These are phyloP conservation scores for Tipula confusa DNA, from an alignment of 2,888 invertebrate species.

Conservation along the genomic window DNA sequence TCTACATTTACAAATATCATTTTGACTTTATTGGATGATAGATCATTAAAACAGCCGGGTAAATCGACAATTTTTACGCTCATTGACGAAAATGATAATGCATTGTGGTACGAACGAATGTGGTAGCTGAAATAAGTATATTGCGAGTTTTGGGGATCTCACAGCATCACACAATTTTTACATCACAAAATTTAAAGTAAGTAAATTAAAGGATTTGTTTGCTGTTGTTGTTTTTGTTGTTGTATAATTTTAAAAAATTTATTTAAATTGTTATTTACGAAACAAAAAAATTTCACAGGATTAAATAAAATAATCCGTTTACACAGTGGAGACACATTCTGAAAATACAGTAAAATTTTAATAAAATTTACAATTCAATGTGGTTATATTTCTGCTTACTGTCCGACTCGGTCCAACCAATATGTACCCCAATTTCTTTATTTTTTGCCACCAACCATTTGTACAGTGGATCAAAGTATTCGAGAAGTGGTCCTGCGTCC, in stretches of 20 bases:
- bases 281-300: background rate
- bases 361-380: background rate
- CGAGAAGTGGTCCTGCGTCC: slow-evolving; percentile 69
- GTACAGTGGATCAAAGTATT: slow-evolving; percentile 74
- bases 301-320: background rate
- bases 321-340: slow-evolving; percentile 52
- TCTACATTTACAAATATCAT: no score
- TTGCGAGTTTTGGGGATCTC: no score
- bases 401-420: slow-evolving; percentile 57
- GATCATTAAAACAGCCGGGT: no score
- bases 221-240: no score
- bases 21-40: no score
- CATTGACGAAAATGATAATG: no score
- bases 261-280: background rate
- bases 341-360: slow-evolving; percentile 37
- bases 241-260: background rate
- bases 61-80: no score
- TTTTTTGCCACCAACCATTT: slow-evolving; percentile 73
- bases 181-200: no score
- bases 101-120: no score
- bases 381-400: slow-evolving; percentile 40
- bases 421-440: slow-evolving; percentile 59
- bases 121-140: no score
- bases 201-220: no score
- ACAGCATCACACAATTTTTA: no score